These are phyloP conservation scores for Trachymyrmex septentrionalis DNA, from an alignment of 1,140 invertebrate genomes.

Conservation along the genomic window DNA sequence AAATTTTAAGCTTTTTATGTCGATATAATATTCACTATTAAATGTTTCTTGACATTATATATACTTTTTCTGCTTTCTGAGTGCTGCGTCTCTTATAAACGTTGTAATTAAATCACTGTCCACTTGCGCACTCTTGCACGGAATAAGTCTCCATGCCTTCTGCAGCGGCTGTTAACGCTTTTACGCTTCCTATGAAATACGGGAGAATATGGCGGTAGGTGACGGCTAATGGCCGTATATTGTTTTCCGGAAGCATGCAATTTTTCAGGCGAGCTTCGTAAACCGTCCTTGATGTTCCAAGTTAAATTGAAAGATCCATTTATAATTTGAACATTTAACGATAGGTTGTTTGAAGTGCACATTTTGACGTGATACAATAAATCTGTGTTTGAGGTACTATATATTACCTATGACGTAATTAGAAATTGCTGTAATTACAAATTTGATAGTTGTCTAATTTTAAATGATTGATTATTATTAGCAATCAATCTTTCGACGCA, in stretches of 20 bases:
- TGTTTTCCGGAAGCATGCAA: conserved; percentile 43
- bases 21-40: conserved; percentile 33
- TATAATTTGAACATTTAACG: conserved; percentile 8
- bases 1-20: neutral
- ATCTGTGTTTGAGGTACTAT: neutral
- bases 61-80: conserved; percentile 31
- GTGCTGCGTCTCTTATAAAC: conserved; percentile 30
- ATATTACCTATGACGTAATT: neutral
- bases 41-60: conserved; percentile 44
- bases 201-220: conserved; percentile 18
- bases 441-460: neutral
- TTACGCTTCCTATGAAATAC: conserved; percentile 49
- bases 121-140: conserved; percentile 24
- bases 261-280: conserved; percentile 18
- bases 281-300: neutral
- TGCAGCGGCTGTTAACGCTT: conserved; percentile 49
- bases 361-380: neutral
- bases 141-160: conserved; percentile 47
- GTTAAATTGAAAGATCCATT: conserved; percentile 29
- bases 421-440: neutral
- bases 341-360: neutral
- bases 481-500: conserved; percentile 17
- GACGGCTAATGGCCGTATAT: conserved; percentile 52
- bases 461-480: conserved; percentile 48
- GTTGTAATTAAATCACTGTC: conserved; percentile 52